Conservation (phyloP, 2,888 invertebrate species). For the Entomobrya multifasciata region DNA sequence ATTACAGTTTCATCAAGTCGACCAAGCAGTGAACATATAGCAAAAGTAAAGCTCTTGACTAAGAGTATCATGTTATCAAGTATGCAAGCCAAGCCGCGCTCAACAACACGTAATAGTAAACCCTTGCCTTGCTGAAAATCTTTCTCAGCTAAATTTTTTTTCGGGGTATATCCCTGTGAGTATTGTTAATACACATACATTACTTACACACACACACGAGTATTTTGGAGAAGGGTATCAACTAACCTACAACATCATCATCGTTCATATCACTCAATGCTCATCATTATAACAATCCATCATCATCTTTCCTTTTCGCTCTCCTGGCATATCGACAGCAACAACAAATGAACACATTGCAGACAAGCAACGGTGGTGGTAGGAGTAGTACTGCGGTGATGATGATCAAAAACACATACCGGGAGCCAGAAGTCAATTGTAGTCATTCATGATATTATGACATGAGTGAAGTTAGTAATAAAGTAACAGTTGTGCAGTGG, state of each 20-base stretch:
- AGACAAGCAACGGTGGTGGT: conserved; percentile 40
- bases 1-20: conserved; percentile 72
- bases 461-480: conserved; percentile 58
- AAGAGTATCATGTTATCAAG: conserved; percentile 46
- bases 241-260: conserved; percentile 35
- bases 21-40: conserved; percentile 60
- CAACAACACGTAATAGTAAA: conserved; percentile 13
- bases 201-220: background rate
- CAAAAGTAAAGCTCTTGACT: conserved; percentile 44
- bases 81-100: background rate
- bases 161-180: conserved; percentile 25
- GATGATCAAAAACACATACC: conserved; percentile 43
- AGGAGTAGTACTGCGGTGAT: conserved; percentile 43
- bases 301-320: conserved; percentile 25
- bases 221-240: conserved; percentile 44
- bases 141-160: conserved; percentile 20
- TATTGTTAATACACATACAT: background rate
- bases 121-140: conserved; percentile 45
- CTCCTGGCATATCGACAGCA: conserved; percentile 22
- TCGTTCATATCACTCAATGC: conserved; percentile 51
- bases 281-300: conserved; percentile 57
- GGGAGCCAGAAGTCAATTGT: conserved; percentile 58
- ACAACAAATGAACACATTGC: conserved; percentile 50
- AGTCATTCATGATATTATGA: conserved; percentile 60
- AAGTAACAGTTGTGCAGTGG: conserved; percentile 61